A percentile compares a stretch with the other conserved stretches of the same genome.
Conservation (phyloP, 2,888 invertebrate species). For the Argyra leucocephala region DNA sequence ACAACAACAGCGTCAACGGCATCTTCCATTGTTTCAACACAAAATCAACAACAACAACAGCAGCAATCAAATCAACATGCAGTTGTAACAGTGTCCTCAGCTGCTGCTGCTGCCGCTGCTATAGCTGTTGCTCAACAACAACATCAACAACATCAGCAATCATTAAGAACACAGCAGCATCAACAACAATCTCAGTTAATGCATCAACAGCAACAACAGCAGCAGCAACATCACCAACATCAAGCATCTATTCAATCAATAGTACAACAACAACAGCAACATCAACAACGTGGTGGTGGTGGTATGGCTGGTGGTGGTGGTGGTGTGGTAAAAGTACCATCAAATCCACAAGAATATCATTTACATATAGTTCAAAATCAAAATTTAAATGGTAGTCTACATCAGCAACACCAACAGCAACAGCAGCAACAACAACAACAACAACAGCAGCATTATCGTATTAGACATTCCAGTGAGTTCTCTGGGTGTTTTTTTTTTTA, state of each 20-base stretch:
- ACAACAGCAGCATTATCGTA: slow-evolving; percentile 22
- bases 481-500: neutral
- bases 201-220: too few species aligned
- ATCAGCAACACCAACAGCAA: slow-evolving; percentile 14
- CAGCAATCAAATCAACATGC: too few species aligned
- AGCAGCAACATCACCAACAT: too few species aligned
- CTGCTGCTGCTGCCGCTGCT: neutral
- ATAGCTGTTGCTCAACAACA: too few species aligned
- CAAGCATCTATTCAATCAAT: neutral
- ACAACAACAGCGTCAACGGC: slow-evolving; percentile 21
- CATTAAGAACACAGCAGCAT: slow-evolving; percentile 14
- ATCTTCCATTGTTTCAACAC: slow-evolving; percentile 2
- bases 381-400: neutral
- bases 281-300: slow-evolving; percentile 17
- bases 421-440: slow-evolving; percentile 8
- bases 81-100: neutral
- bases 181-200: slow-evolving; percentile 13
- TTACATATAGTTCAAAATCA: slow-evolving; percentile 9
- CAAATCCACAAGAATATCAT: too few species aligned
- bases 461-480: slow-evolving; percentile 22
- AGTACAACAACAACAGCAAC: slow-evolving; percentile 12
- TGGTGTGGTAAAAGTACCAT: too few species aligned
- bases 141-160: neutral
- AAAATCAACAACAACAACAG: too few species aligned
- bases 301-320: too few species aligned